Evolutionary conservation across 2,797 vertebrate species (phyloP).

Genomic region (Petrocephalus schoutedeni): DNA sequence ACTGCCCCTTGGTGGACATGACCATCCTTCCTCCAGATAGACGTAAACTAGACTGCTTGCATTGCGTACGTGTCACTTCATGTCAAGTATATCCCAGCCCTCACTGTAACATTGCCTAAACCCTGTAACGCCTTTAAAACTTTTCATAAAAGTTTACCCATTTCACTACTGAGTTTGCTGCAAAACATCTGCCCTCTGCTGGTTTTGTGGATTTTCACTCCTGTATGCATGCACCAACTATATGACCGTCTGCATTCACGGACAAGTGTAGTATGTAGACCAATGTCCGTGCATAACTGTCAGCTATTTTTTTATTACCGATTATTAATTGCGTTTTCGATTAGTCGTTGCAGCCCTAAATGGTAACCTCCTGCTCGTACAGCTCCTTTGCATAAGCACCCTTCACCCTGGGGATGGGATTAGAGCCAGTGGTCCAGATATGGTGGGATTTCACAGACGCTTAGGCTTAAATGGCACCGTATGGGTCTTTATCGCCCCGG

Average conservation of each 20-base stretch:
- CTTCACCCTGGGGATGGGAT: conserved; percentile 42
- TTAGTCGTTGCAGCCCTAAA: not conserved
- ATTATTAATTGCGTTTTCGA: not conserved
- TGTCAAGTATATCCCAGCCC: too few species aligned
- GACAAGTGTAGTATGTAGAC: not conserved
- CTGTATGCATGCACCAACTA: not conserved
- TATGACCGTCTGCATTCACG: not conserved
- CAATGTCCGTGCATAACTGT: not conserved
- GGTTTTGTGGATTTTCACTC: not conserved
- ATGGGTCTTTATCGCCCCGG: conserved; percentile 58
- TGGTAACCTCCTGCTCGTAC: not conserved
- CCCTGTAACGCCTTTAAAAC: too few species aligned
- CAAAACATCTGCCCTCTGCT: too few species aligned
- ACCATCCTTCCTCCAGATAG: too few species aligned
- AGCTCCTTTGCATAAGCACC: conserved; percentile 33
- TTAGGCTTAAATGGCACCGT: conserved; percentile 53
- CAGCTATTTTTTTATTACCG: not conserved
- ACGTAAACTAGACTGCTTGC: too few species aligned
- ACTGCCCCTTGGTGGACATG: too few species aligned
- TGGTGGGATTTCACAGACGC: conserved; percentile 55
- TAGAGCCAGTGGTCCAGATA: conserved; percentile 44
- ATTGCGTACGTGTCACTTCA: too few species aligned
- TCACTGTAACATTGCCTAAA: too few species aligned
- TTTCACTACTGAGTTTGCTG: too few species aligned
- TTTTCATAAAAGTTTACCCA: too few species aligned